Evolutionary conservation across 2,797 vertebrate species (phyloP), one percentile per base, ranked within the genome.

Genomic region (Sebastes matsubarae): DNA sequence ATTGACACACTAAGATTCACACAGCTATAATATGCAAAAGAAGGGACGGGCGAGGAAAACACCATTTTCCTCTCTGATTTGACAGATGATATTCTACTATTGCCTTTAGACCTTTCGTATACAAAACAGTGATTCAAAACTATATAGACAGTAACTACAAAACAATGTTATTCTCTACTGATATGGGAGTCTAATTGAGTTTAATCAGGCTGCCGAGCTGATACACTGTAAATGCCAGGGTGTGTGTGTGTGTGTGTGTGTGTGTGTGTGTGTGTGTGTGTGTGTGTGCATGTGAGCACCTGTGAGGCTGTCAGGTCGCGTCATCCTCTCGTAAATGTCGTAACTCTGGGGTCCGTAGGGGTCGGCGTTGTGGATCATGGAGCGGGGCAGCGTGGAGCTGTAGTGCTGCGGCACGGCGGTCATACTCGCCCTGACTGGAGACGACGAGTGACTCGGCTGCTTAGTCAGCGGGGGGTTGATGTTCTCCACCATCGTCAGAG

Each of bases 311-410:
- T 99, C 97, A 9, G 98, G 98, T 64, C 97, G 95, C 7, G 96
- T 95, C 97, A 99, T 99, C 88, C 97, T 97, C 94, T 99, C 98
- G 0, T 99, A 99, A 82, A 98, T 94, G 10, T 99, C 98, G 1
- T 97, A 99, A 60, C 96, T 96, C 90, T 97, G 98, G 69, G 95
- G 95, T 68, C 96, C 96, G 0, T 97, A 99, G n/a, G 96, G 97
- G 12, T 99, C 97, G 0, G 96, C 38, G 75, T 96, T 97, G 3
- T 97, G 95, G 72, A 94, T 95, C 65, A 97, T 9, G 1, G 97
- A 91, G 75, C 96, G 96, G 55, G 97, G 97, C 90, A 98, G 94
- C 14, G 95, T 95, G 84, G 97, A 93, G 83, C 97, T 97, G 91
- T 97, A 92, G 89, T 99, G 97, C 93, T 99, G 98, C 0, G 98